phyloP scores from a whole-genome alignment of 2,113 vertebrate genomes.

The Indicator maculatus region DNA sequence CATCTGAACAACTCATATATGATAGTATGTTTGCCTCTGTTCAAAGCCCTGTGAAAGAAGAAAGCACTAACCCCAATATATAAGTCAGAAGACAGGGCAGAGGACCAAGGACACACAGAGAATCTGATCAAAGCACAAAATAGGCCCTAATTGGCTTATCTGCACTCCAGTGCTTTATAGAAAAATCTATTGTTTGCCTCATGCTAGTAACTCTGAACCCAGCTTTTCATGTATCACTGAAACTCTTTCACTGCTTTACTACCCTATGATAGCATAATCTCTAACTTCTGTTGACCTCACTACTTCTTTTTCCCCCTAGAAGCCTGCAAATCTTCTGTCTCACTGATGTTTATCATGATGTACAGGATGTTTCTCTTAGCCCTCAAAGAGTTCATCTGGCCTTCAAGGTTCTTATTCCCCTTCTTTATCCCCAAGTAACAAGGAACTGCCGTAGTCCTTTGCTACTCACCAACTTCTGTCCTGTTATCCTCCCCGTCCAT shows the following conservation, averaged over 20 bases:
- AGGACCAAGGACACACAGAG: background rate
- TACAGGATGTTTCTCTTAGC: background rate
- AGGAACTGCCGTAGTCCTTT: slow-evolving; percentile 13
- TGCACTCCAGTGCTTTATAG: background rate
- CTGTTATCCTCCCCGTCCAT: background rate
- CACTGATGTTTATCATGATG: background rate
- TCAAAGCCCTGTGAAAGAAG: background rate
- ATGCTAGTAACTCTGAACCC: background rate
- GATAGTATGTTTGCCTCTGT: background rate
- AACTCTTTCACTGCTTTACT: slow-evolving; percentile 1
- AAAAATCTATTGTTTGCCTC: background rate
- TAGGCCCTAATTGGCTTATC: background rate
- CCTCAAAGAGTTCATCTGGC: background rate
- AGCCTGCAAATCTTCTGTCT: background rate
- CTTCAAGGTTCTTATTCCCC: background rate
- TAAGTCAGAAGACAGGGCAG: background rate
- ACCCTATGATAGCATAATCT: background rate
- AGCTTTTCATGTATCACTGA: background rate
- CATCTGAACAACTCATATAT: background rate
- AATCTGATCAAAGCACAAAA: background rate
- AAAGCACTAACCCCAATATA: background rate
- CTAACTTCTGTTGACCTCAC: background rate
- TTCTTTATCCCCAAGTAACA: background rate
- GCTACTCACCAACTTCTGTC: background rate
- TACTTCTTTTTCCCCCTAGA: background rate